Evolutionary conservation across 2,113 vertebrate species (phyloP), one percentile per base, ranked within the genome.

Genomic region (Pavo muticus): DNA sequence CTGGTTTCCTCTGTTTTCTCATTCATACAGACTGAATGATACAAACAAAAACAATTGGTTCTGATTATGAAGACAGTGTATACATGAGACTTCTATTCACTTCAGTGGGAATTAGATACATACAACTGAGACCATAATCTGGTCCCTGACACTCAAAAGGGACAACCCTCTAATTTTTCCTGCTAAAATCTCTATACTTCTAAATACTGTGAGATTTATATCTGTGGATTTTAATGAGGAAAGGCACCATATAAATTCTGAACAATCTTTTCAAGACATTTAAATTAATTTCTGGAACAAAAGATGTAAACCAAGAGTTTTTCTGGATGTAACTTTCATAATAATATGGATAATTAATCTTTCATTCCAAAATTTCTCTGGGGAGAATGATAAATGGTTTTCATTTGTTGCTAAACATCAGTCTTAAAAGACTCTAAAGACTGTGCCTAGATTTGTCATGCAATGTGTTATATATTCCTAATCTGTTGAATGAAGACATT

Each of bases 271-370:
- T 96, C 81, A 93, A 93, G 90, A 84, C 71, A 91, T 87, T 93
- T 88, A 94, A 84, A 92, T 96, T 94, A 96, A 96, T 84, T 95
- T 96, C 95, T 97, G 92, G 87, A 95, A 95, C 87, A 95, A 92
- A 96, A 92, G 90, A 88, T 77, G 57, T 88, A 94, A 91, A 88
- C 84, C 79, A 65, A 91, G 84, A 76, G 45, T 87, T 96, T 92
- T 93, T 96, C 91, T 95, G 91, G 87, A 96, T 94, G 54, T 84
- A 93, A 84, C 70, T 95, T 97, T 92, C 89, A 94, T 74, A 96
- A 94, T 95, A 94, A 93, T 91, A 95, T 61, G 74, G 70, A 91
- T 95, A 96, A 96, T 96, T 95, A 95, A 92, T 88, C 89, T 94
- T 95, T 89, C 93, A 89, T 94, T 97, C 94, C 78, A 95, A 84